These are phyloP conservation scores for Melanargia galathea DNA, from an alignment of 2,888 invertebrate species.

Conservation along the genomic window DNA sequence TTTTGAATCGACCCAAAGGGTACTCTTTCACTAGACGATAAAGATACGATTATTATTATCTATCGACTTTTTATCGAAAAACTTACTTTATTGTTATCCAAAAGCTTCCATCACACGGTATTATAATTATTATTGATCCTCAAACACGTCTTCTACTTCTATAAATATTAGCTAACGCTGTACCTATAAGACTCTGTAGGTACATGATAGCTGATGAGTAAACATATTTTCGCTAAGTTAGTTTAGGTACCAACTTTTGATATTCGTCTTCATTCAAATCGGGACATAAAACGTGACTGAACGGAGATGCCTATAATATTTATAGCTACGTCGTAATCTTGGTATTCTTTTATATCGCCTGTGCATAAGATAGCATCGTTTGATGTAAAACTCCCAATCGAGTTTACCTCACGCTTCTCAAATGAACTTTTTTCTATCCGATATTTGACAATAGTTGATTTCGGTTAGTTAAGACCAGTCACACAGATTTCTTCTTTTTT, in stretches of 20 bases:
- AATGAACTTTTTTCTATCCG: slow-evolving; percentile 41
- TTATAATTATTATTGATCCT: too few relatives aligned
- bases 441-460: slow-evolving; percentile 54
- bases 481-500: slow-evolving; percentile 46
- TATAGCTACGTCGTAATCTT: not conserved
- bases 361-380: slow-evolving; percentile 23
- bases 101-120: not conserved
- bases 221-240: not conserved
- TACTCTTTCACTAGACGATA: slow-evolving; percentile 14
- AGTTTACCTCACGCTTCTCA: slow-evolving; percentile 31
- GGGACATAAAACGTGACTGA: slow-evolving; percentile 19
- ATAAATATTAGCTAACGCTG: too few relatives aligned
- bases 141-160: too few relatives aligned
- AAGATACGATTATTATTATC: slow-evolving; percentile 6
- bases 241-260: not conserved
- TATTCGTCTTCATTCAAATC: slow-evolving; percentile 1
- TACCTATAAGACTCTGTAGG: too few relatives aligned
- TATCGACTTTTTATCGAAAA: not conserved
- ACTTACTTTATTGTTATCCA: too few relatives aligned
- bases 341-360: slow-evolving; percentile 10
- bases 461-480: slow-evolving; percentile 56
- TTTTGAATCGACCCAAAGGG: slow-evolving; percentile 20
- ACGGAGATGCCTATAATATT: slow-evolving; percentile 7
- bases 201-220: too few relatives aligned
- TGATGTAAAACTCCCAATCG: slow-evolving; percentile 28